These are phyloP conservation scores for Cephus pygmeus DNA, from an alignment of 2,888 invertebrate genomes.

Conservation along the genomic window DNA sequence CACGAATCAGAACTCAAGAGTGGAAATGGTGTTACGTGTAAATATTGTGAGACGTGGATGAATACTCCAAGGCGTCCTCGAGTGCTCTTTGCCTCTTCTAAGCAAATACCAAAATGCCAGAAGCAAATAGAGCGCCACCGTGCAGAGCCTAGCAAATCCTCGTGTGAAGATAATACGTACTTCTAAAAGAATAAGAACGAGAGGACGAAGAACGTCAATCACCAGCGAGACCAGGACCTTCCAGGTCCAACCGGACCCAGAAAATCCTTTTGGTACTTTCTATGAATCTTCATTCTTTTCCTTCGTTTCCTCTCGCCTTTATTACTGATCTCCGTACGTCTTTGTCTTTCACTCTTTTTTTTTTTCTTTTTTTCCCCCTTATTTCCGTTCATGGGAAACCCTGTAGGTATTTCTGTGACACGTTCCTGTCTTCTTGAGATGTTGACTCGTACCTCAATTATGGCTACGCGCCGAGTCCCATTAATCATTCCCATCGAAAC, in stretches of 20 bases:
- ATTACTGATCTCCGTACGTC: background rate
- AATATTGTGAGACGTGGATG: slow-evolving; percentile 51
- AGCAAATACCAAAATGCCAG: slow-evolving; percentile 42
- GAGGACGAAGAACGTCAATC: slow-evolving; percentile 26
- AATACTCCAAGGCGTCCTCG: slow-evolving; percentile 38
- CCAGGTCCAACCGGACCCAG: background rate
- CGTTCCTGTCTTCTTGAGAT: background rate
- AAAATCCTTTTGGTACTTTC: background rate
- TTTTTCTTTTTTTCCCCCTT: background rate
- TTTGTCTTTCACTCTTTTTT: background rate
- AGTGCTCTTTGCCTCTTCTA: slow-evolving; percentile 34
- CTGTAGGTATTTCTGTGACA: background rate
- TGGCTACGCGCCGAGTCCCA: background rate
- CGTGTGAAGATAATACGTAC: slow-evolving; percentile 4
- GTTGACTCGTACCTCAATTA: background rate
- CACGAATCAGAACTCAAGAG: slow-evolving; percentile 21
- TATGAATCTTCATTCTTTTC: background rate
- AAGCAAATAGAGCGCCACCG: slow-evolving; percentile 40
- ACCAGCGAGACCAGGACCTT: background rate
- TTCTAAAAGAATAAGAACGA: slow-evolving; percentile 17
- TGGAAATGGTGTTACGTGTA: slow-evolving; percentile 42
- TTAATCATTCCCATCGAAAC: slow-evolving; percentile 8
- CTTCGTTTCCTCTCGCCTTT: background rate
- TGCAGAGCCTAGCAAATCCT: slow-evolving; percentile 28
- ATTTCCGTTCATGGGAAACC: background rate